Base-by-base conservation (phyloP, 1,140 invertebrate species). In the Bombus waltoni region DNA sequence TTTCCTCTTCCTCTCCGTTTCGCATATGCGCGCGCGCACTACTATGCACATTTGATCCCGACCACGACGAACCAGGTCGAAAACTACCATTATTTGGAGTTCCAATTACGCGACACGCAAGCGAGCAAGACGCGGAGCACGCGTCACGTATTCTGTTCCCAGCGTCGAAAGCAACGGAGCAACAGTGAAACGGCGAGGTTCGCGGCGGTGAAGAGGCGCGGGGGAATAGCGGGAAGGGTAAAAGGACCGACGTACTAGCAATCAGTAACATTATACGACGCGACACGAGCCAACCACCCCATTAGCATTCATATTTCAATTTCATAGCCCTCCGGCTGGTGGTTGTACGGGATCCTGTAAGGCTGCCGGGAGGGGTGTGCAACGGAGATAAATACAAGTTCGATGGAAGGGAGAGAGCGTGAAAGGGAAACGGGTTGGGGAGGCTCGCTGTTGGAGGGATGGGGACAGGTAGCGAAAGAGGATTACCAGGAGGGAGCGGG, bases 281-380 rank as follows among this genome's bases (percentile, higher is more conserved):
- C 82, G 81, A 85, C 83, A 86, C 88, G 88, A 91, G 89, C 81
- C 73, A 81, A 85, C 83, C 91, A 84, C 85, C 88, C 88, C 88
- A 92, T 93, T 94, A 93, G 89, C 91, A 93, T 93, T 93, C 89
- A 92, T 93, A 93, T 94, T 93, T 92, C 91, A 94, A 93, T 93
- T 92, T 93, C 89, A 90, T 87, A 89, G 87, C 88, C 89, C 88
- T 91, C 88, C 86, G 88, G 88, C 86, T 78, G 80, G 71, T 65
- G 87, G 77, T 71, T 76, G 47, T 40, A 78, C 57, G 88, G 74
- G 82, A 89, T 78, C 82, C 88, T 83, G 85, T 80, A 85, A 90
- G 89, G 81, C 76, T 74, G 57, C 38, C 57, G 44, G 57, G 59
- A 59, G 76, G 66, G 79, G 73, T 70, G 86, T n/a, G 82, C 70